Evolutionary conservation across 2,888 invertebrate species (phyloP).

Genomic region (Phalera bucephala): DNA sequence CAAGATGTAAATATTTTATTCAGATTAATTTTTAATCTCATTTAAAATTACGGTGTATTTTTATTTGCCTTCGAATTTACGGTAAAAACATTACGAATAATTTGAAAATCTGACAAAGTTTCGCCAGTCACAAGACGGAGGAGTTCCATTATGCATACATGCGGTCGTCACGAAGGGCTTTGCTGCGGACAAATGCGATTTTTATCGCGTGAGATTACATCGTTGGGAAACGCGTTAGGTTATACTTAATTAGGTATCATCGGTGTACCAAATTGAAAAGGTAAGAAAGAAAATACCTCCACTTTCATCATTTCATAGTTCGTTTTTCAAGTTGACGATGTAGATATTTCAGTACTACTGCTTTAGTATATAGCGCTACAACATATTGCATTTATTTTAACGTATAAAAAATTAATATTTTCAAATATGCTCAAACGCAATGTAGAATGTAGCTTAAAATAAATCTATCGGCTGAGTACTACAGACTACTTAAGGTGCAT

Average conservation of each 20-base stretch:
- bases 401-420: too few relatives aligned
- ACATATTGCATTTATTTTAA: too few relatives aligned
- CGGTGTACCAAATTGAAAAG: too few relatives aligned
- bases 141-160: conserved; percentile 38
- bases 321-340: too few relatives aligned
- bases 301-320: too few relatives aligned
- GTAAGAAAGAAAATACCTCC: too few relatives aligned
- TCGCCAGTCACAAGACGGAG: conserved; percentile 14
- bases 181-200: conserved; percentile 23
- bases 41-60: neutral
- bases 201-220: conserved; percentile 20
- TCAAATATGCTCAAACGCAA: too few relatives aligned
- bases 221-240: conserved; percentile 13
- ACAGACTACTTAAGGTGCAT: too few relatives aligned
- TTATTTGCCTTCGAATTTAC: neutral
- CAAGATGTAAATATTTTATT: neutral
- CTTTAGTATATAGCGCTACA: too few relatives aligned
- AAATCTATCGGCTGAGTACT: too few relatives aligned
- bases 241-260: conserved; percentile 2
- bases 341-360: too few relatives aligned
- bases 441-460: too few relatives aligned
- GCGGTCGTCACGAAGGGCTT: conserved; percentile 42
- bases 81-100: conserved; percentile 1
- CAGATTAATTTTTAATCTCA: neutral
- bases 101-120: conserved; percentile 13